phyloP scores from a whole-genome alignment of 2,888 invertebrate genomes.

The Chymomyza amoena region DNA sequence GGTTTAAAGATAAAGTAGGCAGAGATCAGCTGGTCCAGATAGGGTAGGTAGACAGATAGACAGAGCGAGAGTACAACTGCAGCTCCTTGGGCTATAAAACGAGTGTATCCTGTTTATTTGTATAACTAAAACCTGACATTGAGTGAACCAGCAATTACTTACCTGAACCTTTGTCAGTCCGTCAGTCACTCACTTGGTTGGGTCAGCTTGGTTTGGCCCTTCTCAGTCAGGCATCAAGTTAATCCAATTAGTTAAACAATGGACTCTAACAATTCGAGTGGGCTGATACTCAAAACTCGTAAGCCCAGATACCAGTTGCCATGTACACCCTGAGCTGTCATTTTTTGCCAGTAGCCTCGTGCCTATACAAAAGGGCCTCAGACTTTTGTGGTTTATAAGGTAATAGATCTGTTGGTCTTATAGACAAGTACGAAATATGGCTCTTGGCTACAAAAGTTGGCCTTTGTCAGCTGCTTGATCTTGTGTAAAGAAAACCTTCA shows the following conservation, averaged over 20 bases:
- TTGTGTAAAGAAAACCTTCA: too few relatives aligned
- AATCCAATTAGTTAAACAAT: slow-evolving; percentile 68
- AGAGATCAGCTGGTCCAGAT: not conserved
- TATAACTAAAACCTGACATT: not conserved
- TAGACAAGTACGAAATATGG: too few relatives aligned
- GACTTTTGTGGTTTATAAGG: not conserved
- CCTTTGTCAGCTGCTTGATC: not conserved
- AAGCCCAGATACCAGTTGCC: not conserved
- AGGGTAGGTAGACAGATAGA: not conserved
- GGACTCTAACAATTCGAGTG: slow-evolving; percentile 1
- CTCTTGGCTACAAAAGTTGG: too few relatives aligned
- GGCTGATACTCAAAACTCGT: not conserved
- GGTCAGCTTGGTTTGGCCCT: not conserved
- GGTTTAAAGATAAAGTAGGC: not conserved
- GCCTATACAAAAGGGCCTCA: slow-evolving; percentile 4
- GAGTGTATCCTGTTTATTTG: slow-evolving; percentile 1
- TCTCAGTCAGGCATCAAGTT: slow-evolving; percentile 57
- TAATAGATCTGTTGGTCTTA: not conserved
- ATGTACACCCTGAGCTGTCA: not conserved
- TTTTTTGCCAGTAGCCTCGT: slow-evolving; percentile 11
- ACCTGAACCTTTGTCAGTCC: not conserved
- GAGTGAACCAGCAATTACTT: not conserved
- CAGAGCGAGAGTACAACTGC: not conserved
- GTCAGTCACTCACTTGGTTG: slow-evolving; percentile 4
- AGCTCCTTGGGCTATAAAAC: not conserved